Evolutionary conservation across 2,888 invertebrate species (phyloP).

Genomic region (Vesta saturnalis): DNA sequence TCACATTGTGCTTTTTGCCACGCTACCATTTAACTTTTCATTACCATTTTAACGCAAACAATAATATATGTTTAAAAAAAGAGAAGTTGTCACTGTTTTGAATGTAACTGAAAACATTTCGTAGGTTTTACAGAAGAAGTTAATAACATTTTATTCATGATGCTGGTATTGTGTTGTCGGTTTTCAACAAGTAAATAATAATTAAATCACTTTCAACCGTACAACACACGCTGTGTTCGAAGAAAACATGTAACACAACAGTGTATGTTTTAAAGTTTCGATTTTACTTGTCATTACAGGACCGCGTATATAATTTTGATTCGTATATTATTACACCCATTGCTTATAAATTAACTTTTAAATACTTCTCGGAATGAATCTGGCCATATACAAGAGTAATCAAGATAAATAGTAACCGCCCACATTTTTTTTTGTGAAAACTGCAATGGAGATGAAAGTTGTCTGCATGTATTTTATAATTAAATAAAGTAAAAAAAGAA

Average conservation of each 20-base stretch:
- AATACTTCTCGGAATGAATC: background rate
- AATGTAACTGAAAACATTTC: too few relatives aligned
- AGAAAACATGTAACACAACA: slow-evolving; percentile 19
- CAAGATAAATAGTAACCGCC: slow-evolving; percentile 5
- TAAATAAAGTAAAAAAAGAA: slow-evolving; percentile 28
- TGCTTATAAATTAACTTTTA: slow-evolving; percentile 25
- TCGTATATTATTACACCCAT: slow-evolving; percentile 27
- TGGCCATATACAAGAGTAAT: background rate
- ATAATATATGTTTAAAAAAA: too few relatives aligned
- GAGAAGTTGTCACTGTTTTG: too few relatives aligned
- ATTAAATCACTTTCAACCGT: slow-evolving; percentile 22
- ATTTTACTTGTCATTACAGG: slow-evolving; percentile 31
- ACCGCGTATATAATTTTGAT: slow-evolving; percentile 28
- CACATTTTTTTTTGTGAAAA: slow-evolving; percentile 23
- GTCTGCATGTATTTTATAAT: slow-evolving; percentile 31
- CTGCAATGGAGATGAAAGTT: slow-evolving; percentile 27
- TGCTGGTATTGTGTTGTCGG: background rate
- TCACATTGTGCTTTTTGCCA: too few relatives aligned
- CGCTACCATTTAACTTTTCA: too few relatives aligned
- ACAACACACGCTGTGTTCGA: slow-evolving; percentile 28
- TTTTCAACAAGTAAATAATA: slow-evolving; percentile 6
- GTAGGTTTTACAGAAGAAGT: too few relatives aligned
- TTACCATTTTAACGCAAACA: too few relatives aligned
- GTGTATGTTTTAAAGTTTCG: slow-evolving; percentile 18
- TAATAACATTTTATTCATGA: too few relatives aligned